Evolutionary conservation across 2,113 vertebrate species (phyloP).

Genomic region (Lophura nycthemera): DNA sequence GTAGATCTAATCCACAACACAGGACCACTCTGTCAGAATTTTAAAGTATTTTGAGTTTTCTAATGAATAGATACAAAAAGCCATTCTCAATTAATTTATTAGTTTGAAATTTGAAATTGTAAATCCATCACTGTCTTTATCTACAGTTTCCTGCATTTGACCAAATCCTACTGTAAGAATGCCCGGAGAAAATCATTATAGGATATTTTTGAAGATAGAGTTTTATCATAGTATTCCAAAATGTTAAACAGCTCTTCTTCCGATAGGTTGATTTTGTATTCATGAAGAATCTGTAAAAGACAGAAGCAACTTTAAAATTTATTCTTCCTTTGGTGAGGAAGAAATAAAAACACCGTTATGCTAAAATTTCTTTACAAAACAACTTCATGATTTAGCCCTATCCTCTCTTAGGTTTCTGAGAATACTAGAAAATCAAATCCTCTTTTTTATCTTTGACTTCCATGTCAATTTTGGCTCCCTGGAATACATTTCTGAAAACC

Average conservation of each 20-base stretch:
- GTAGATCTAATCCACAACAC: constrained; percentile 56
- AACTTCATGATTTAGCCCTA: neutral
- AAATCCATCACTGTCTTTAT: constrained; percentile 38
- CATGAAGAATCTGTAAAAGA: constrained; percentile 73
- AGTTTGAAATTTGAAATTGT: constrained; percentile 40
- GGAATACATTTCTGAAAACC: neutral
- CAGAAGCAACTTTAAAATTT: neutral
- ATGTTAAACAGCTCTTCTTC: constrained; percentile 82
- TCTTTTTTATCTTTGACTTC: neutral
- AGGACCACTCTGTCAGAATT: constrained; percentile 22
- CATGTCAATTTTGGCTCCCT: neutral
- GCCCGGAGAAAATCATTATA: constrained; percentile 83
- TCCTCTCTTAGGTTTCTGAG: neutral
- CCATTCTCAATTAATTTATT: constrained; percentile 37
- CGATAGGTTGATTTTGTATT: constrained; percentile 69
- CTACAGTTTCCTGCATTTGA: neutral
- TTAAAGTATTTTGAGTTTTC: constrained; percentile 53
- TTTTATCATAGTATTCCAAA: constrained; percentile 79
- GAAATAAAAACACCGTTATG: neutral
- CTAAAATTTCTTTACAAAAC: neutral
- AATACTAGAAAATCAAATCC: neutral
- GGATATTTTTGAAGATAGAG: constrained; percentile 75
- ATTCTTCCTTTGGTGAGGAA: neutral
- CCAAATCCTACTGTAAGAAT: constrained; percentile 75
- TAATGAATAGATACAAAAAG: constrained; percentile 49